phyloP scores from a whole-genome alignment of 2,113 vertebrate genomes.

The Phalacrocorax pelagicus region DNA sequence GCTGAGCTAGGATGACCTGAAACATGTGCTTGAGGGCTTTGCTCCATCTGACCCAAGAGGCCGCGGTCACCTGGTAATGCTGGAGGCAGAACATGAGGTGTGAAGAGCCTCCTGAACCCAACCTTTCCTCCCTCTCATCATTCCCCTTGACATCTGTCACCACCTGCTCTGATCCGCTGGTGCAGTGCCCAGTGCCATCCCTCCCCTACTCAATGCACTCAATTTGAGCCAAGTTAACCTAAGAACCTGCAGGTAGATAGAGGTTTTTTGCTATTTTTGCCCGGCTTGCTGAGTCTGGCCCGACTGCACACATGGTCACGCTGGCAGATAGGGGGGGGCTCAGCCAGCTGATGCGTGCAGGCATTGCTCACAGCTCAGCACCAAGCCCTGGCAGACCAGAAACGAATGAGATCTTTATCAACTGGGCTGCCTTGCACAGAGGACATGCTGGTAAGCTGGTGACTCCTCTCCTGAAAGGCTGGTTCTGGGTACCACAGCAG shows the following conservation, averaged over 20 bases:
- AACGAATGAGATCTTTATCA: neutral
- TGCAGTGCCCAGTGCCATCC: neutral
- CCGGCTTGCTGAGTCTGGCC: neutral
- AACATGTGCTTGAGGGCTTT: neutral
- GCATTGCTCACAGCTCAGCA: neutral
- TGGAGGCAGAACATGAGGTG: neutral
- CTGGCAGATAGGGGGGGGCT: neutral
- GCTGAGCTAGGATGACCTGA: neutral
- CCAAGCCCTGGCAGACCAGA: neutral
- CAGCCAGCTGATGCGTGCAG: neutral
- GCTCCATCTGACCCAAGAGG: neutral
- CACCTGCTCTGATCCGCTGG: neutral
- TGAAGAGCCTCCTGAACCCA: neutral
- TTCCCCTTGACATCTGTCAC: neutral
- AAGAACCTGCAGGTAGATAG: neutral
- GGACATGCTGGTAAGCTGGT: neutral
- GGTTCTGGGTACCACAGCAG: neutral
- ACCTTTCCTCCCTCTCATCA: accelerated
- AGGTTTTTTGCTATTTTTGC: neutral
- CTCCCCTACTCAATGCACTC: neutral
- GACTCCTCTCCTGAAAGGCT: neutral
- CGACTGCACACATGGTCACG: accelerated
- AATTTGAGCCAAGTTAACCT: neutral
- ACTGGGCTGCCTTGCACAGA: neutral
- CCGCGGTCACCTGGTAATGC: neutral